phyloP scores from a whole-genome alignment of 2,888 invertebrate species.

The Drosophila peninsularis region DNA sequence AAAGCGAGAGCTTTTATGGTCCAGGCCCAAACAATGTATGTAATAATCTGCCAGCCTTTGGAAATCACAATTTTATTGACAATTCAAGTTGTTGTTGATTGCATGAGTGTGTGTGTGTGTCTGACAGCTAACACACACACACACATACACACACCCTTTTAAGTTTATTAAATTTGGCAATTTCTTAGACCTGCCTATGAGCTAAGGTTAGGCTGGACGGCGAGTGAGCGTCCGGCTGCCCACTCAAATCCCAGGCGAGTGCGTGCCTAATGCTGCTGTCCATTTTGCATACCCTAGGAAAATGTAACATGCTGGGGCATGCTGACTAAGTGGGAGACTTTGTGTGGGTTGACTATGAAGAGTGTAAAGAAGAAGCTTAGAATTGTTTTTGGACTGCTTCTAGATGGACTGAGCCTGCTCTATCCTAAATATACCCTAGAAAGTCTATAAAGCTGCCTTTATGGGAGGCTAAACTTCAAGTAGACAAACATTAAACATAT shows the following conservation, averaged over 20 bases:
- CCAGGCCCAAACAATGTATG: constrained; percentile 45
- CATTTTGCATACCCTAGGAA: constrained; percentile 41
- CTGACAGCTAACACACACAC: constrained; percentile 42
- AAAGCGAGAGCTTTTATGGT: constrained; percentile 59
- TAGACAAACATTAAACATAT: too few species aligned
- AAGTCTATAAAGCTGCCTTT: too few species aligned
- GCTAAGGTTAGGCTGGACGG: constrained; percentile 45
- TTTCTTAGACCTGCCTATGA: constrained; percentile 66
- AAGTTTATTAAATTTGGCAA: constrained; percentile 82
- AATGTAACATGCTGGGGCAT: not conserved
- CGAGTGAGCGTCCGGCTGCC: constrained; percentile 19
- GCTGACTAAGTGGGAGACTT: not conserved
- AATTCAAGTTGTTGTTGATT: constrained; percentile 80
- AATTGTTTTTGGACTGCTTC: too few species aligned
- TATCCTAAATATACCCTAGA: too few species aligned
- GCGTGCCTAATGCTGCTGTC: constrained; percentile 71
- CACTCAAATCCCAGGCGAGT: constrained; percentile 69
- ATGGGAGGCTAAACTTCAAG: too few species aligned
- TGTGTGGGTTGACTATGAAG: not conserved
- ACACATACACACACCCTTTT: constrained; percentile 67
- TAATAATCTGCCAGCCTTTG: constrained; percentile 64
- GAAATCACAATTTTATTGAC: constrained; percentile 82
- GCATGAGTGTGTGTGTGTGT: constrained; percentile 62
- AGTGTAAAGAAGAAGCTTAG: not conserved
- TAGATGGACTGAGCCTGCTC: too few species aligned